Conservation (phyloP, 2,888 invertebrate genomes). For the Osmoderma eremita region DNA sequence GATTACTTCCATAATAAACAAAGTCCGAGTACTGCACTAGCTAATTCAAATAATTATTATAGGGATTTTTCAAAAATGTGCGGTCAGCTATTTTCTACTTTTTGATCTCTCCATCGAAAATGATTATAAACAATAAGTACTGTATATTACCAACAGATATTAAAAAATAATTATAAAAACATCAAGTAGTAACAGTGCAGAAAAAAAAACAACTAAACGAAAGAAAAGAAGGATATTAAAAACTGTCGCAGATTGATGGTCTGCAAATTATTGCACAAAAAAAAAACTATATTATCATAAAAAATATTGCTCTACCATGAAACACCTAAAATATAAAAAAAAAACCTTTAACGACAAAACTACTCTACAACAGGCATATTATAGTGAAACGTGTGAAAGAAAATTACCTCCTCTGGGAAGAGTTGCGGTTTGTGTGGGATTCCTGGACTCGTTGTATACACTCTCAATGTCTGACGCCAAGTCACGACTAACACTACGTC, state of each 20-base stretch:
- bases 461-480: conserved; percentile 78
- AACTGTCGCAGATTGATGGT: conserved; percentile 25
- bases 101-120: too few relatives aligned
- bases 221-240: conserved; percentile 41
- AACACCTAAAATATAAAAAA: conserved; percentile 44
- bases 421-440: conserved; percentile 66
- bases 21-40: too few relatives aligned
- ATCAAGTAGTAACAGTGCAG: conserved; percentile 44
- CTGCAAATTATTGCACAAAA: conserved; percentile 42
- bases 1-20: too few relatives aligned
- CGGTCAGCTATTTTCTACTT: too few relatives aligned
- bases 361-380: conserved; percentile 49
- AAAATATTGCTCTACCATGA: conserved; percentile 36
- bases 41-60: too few relatives aligned
- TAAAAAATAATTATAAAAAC: conserved; percentile 35
- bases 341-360: conserved; percentile 45
- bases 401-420: conserved; percentile 80
- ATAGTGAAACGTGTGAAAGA: conserved; percentile 44
- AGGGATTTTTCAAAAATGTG: too few relatives aligned
- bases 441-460: conserved; percentile 72
- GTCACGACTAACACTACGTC: conserved; percentile 73
- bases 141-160: conserved; percentile 29
- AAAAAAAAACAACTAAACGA: conserved; percentile 40
- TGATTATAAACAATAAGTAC: conserved; percentile 46
- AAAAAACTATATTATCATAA: conserved; percentile 44